Percentiles rank a stretch among this genome's conserved stretches.
These are phyloP conservation scores for Rhinichthys osculus DNA, from an alignment of 2,797 vertebrate species.

Conservation along the genomic window DNA sequence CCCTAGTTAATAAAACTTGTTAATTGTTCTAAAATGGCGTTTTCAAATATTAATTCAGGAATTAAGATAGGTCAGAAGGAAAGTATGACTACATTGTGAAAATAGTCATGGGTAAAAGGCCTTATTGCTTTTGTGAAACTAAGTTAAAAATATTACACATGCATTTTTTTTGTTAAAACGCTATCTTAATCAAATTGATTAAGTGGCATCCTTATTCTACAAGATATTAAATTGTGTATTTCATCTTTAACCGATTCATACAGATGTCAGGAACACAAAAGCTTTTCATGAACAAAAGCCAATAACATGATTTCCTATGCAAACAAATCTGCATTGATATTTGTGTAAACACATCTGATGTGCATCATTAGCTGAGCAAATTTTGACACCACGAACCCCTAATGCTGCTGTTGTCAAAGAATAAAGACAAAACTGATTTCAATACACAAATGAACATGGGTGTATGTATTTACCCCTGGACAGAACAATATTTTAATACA, in stretches of 20 bases:
- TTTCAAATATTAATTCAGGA: too few species aligned
- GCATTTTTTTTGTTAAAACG: too few species aligned
- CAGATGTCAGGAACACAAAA: background rate
- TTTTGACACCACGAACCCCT: background rate
- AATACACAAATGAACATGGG: background rate
- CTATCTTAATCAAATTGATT: too few species aligned
- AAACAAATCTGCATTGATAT: background rate
- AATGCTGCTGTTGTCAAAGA: background rate
- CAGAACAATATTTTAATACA: too few species aligned
- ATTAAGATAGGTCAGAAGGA: too few species aligned
- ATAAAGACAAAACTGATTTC: background rate
- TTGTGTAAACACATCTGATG: slow-evolving; percentile 4
- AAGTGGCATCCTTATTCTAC: too few species aligned
- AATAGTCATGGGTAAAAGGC: too few species aligned
- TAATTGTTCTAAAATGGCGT: too few species aligned
- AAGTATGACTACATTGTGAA: too few species aligned
- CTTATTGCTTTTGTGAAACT: too few species aligned
- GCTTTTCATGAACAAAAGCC: background rate
- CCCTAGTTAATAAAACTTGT: too few species aligned
- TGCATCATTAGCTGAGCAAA: background rate
- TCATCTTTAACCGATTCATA: background rate
- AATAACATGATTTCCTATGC: background rate
- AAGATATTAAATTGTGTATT: background rate
- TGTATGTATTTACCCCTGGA: background rate
- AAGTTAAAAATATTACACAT: too few species aligned